Conservation (phyloP, 2,888 invertebrate genomes). For the Tiphia femorata region DNA sequence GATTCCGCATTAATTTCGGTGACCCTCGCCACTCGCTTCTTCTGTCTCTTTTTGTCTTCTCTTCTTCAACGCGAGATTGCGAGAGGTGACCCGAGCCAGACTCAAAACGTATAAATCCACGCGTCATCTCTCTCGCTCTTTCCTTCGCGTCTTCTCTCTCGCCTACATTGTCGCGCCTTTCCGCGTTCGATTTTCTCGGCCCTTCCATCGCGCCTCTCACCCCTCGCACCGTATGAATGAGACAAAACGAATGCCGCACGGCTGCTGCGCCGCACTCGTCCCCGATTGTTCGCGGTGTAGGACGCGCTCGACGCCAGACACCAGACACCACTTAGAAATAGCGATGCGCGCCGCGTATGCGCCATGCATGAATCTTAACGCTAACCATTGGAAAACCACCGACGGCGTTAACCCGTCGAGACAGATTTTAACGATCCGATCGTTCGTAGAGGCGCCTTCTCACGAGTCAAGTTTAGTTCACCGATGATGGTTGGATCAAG, state of each 20-base stretch:
- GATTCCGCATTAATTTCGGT: no score
- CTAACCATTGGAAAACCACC: no score
- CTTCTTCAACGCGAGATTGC: neutral
- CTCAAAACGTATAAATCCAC: neutral
- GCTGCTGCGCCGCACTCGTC: neutral
- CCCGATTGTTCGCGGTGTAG: neutral
- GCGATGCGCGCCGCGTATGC: neutral
- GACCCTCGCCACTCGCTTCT: no score
- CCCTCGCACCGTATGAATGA: conserved; percentile 8
- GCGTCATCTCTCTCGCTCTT: conserved; percentile 4
- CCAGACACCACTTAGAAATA: neutral
- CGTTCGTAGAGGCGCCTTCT: no score
- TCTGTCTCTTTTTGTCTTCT: neutral
- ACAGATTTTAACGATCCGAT: no score
- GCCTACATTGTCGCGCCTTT: neutral
- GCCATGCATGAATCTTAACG: neutral
- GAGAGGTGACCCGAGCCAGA: no score
- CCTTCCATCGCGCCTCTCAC: neutral
- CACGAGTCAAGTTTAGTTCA: no score
- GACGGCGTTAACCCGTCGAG: no score
- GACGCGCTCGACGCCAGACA: neutral
- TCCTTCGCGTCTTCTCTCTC: neutral
- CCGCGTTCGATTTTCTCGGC: neutral
- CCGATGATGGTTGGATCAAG: no score
- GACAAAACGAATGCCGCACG: conserved; percentile 7